Evolutionary conservation across 2,113 vertebrate genomes (phyloP), one percentile per base, ranked within the genome.

Genomic region (Ammodytes marinus): DNA sequence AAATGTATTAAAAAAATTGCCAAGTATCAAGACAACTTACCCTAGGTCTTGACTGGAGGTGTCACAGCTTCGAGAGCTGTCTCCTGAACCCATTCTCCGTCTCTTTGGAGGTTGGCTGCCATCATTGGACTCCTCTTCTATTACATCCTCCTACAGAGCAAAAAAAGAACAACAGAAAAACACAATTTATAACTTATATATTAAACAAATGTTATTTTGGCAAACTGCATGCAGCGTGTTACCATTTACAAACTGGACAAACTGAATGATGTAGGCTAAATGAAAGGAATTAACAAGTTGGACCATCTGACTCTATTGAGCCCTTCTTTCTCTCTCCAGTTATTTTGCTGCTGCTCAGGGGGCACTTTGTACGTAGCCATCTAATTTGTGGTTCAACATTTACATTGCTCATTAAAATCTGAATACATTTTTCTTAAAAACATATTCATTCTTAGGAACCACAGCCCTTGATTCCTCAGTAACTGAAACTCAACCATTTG

Each of bases 1-100:
- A 46, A 27, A 27, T 27, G 27, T 27, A 27, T 27, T 27, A 27
- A 27, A 27, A 27, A 27, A 27, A 27, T 45, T 35, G 15, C 1
- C 0, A 57, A 68, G 46, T 49, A 61, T 47, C 4, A 45, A 42
- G 17, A 13, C 35, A 69, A 76, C 86, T 17, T 95, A 99, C 98
- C 96, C 95, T 8, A 96, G 95, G 43, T 99, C 98, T 69, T 98
- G 98, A 82, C 94, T 98, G 11, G 96, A 96, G 42, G 97, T 96
- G 90, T 99, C 98, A 53, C 97, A 99, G 76, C 98, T 99, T 76
- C 97, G 90, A 4, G 97, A 98, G 86, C 98, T 99, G 83, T 99
- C 98, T 12, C 98, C 98, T 50, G 98, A 99, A 75, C 97, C 97
- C 96, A 97, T 99, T 4, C 98, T 95, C 42, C 97, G 95, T 64